Evolutionary conservation across 2,888 invertebrate species (phyloP), one percentile per base, ranked within the genome.

Genomic region (Ophion ellenae): DNA sequence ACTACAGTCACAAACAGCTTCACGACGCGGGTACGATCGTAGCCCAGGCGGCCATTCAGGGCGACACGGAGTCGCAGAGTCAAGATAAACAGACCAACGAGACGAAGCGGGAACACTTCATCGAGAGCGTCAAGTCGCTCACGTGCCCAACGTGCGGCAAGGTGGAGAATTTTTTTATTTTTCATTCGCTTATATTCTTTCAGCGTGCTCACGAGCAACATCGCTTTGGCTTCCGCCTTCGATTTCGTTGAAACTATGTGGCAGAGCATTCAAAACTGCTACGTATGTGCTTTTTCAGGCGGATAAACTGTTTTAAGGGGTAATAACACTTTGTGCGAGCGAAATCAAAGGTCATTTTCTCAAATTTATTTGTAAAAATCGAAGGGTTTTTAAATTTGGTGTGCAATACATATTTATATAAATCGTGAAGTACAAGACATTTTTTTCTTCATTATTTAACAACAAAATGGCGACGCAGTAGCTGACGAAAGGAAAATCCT

Each of bases 91-190:
- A 53, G 53, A 10, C 81, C 0, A 88, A 81, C 28, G 89, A 89
- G 78, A 17, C 86, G 1, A 92, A 90, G 74, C 89, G 78, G 36
- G 91, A 91, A 59, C 86, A 90, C 67, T 88, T 88, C 28, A 80
- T 77, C 57, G 92, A 92, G 69, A 87, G 86, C 75, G 80, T 87
- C 10, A 92, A 91, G 74, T 90, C 90, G 28, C 89, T 93, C 10
- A 88, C 88, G 0, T 93, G 93, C 86, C 92, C 92, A 14, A 93
- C 92, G 17, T 93, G 93, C 61, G 93, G 93, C 64, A 93, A 93
- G 89, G 92, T 92, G 86, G 67, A 24, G 28, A 66, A 14, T 20
- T 71, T 73, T 17, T 59, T 20, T 2, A 20, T 71, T 73, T 10
- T 59, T 20, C 1, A 24, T 36, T 9, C 5, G 11, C 17, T 45